Percentiles rank a stretch among this genome's conserved stretches.
Conservation (phyloP, 2,113 vertebrate species). For the Gasterosteus nipponicus region DNA sequence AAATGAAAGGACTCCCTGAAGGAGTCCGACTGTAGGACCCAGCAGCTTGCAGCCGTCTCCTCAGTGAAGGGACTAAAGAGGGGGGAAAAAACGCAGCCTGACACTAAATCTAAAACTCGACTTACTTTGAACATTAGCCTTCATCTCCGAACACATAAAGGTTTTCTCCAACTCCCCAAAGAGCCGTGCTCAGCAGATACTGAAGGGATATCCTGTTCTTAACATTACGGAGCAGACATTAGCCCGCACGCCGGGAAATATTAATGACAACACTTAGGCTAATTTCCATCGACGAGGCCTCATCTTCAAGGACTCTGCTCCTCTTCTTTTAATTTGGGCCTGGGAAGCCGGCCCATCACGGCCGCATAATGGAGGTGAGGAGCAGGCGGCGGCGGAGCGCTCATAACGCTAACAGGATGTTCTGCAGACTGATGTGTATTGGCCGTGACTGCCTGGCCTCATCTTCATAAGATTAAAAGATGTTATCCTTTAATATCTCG, state of each 20-base stretch:
- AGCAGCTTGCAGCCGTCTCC: not conserved
- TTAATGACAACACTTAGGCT: slow-evolving; percentile 79
- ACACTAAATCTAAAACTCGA: slow-evolving; percentile 53
- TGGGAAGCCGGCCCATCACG: slow-evolving; percentile 68
- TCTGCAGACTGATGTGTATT: slow-evolving; percentile 69
- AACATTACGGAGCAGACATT: slow-evolving; percentile 64
- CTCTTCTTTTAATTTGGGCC: slow-evolving; percentile 73
- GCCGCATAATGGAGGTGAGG: slow-evolving; percentile 69
- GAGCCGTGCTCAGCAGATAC: slow-evolving; percentile 65
- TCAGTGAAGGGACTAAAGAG: not conserved
- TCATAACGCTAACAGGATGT: slow-evolving; percentile 74
- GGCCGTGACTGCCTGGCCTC: slow-evolving; percentile 65
- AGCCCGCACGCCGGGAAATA: slow-evolving; percentile 58
- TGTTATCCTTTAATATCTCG: slow-evolving; percentile 58
- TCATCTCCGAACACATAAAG: slow-evolving; percentile 61
- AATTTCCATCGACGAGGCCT: slow-evolving; percentile 65
- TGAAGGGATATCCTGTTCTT: slow-evolving; percentile 62
- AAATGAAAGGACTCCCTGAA: not conserved
- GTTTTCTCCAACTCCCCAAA: slow-evolving; percentile 59
- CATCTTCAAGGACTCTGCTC: slow-evolving; percentile 69
- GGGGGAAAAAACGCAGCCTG: slow-evolving; percentile 10
- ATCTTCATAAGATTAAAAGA: slow-evolving; percentile 74
- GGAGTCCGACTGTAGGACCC: not conserved
- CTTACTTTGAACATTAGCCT: slow-evolving; percentile 56
- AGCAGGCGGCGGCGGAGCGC: slow-evolving; percentile 61